Conservation (phyloP, 2,888 invertebrate genomes). For the Caenorhabditis sinica region DNA sequence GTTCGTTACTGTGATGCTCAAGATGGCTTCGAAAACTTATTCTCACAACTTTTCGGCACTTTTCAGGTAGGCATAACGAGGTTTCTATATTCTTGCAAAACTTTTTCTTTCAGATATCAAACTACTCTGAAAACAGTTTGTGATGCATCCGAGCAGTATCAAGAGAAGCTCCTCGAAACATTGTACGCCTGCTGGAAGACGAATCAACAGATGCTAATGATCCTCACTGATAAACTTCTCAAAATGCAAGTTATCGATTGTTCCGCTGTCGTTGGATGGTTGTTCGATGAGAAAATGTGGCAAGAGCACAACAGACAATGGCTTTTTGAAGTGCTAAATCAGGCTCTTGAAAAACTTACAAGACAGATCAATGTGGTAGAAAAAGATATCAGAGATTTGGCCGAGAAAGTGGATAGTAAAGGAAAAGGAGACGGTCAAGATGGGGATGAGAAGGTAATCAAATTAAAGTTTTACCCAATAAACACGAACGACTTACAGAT, state of each 20-base stretch:
- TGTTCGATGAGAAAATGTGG: constrained; percentile 82
- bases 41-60: constrained; percentile 99
- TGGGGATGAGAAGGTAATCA: constrained; percentile 26
- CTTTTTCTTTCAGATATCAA: constrained; percentile 84
- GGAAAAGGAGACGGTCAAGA: constrained; percentile 31
- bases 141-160: constrained; percentile 93
- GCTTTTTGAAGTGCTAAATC: constrained; percentile 96
- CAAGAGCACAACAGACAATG: constrained; percentile 87
- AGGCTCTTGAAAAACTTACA: constrained; percentile 97
- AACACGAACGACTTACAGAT: constrained; percentile 58
- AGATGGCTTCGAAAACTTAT: constrained; percentile 96
- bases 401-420: constrained; percentile 57
- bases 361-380: constrained; percentile 70
- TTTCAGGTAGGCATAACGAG: constrained; percentile 88
- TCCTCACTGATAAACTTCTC: constrained; percentile 96
- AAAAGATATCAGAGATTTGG: constrained; percentile 64
- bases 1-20: constrained; percentile 87
- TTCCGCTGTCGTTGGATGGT: constrained; percentile 96
- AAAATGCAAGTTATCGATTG: constrained; percentile 98
- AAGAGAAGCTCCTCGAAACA: constrained; percentile 93
- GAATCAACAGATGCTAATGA: constrained; percentile 96
- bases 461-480: too few relatives aligned
- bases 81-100: neutral
- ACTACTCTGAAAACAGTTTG: constrained; percentile 89
- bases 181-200: constrained; percentile 96